Evolutionary conservation across 2,797 vertebrate genomes (phyloP), one percentile per base, ranked within the genome.

Genomic region (Oophaga sylvatica): DNA sequence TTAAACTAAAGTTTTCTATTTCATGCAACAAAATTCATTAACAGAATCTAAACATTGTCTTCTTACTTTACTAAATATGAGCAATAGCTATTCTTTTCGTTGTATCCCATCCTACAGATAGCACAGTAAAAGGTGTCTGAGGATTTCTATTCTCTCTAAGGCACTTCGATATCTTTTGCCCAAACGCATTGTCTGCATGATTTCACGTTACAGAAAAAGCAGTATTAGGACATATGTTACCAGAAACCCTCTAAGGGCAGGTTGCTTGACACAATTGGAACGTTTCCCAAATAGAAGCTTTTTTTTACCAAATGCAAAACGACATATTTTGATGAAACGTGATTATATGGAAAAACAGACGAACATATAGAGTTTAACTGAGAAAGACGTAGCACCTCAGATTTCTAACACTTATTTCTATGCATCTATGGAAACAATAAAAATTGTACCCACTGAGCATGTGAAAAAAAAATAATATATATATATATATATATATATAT

Each of bases 211-310:
- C 56, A 1, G 15, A 17, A 80, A 22, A 70, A 35, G 31, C 67
- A 81, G 65, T 57, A 80, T 67, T 81, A 53, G 60, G 63, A 89
- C 16, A 0, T 16, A 89, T 79, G 76, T 75, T 84, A 92, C 78
- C 81, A 87, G 71, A 26, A 87, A 91, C 91, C 7, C 29, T 68
- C 75, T 22, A 45, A 41, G 83, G 71, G 83, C 71, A 57, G 57
- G 19, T 88, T 76, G 77, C 89, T 89, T 85, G 6, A 56, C 22
- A 90, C 57, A 88, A 53, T 90, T 88, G 84, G 89, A 90, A 86
- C 68, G 89, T 86, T 90, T 89, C 48, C 90, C 90, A 86, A 59
- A 79, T 87, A 87, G 63, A 15, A 60, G 86, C 29, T 90, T 59
- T 90, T 73, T 89, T 20, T 62, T 57, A 89, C 53, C 11, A 88